These are phyloP conservation scores for Bellardia pandia DNA, from an alignment of 2,888 invertebrate genomes.

Conservation along the genomic window DNA sequence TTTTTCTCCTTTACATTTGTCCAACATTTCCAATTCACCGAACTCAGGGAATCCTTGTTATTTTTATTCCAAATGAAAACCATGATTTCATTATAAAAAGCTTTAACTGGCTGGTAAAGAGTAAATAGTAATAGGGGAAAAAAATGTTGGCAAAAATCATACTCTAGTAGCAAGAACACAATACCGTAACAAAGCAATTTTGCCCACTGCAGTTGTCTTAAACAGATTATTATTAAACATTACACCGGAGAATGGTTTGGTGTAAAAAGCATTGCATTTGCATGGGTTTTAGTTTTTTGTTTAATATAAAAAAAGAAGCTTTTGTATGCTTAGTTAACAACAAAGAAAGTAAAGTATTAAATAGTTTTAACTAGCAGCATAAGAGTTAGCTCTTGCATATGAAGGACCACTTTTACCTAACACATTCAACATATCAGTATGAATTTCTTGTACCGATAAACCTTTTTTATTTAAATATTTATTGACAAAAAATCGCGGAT, in stretches of 20 bases:
- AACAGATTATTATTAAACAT: background rate
- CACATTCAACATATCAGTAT: no score
- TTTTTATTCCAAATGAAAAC: slow-evolving; percentile 2
- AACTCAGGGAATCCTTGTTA: slow-evolving; percentile 17
- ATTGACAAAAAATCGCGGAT: no score
- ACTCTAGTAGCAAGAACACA: background rate
- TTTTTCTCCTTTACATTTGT: slow-evolving; percentile 26
- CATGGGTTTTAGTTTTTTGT: background rate
- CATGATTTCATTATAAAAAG: slow-evolving; percentile 27
- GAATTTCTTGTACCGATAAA: no score
- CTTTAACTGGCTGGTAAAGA: slow-evolving; percentile 5
- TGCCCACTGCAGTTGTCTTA: background rate
- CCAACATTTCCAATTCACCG: slow-evolving; percentile 61
- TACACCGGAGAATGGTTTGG: background rate
- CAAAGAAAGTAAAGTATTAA: no score
- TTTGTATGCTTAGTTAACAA: no score
- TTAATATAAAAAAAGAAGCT: background rate
- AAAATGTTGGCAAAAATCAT: background rate
- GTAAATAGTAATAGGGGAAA: background rate
- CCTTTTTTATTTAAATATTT: no score
- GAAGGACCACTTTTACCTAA: no score
- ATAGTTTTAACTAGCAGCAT: no score
- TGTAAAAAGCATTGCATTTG: background rate
- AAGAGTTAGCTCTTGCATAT: no score
- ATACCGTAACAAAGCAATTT: background rate